A percentile compares a stretch with the other conserved stretches of the same genome.
phyloP scores from a whole-genome alignment of 1,140 invertebrate species.

The Lucilia sericata region DNA sequence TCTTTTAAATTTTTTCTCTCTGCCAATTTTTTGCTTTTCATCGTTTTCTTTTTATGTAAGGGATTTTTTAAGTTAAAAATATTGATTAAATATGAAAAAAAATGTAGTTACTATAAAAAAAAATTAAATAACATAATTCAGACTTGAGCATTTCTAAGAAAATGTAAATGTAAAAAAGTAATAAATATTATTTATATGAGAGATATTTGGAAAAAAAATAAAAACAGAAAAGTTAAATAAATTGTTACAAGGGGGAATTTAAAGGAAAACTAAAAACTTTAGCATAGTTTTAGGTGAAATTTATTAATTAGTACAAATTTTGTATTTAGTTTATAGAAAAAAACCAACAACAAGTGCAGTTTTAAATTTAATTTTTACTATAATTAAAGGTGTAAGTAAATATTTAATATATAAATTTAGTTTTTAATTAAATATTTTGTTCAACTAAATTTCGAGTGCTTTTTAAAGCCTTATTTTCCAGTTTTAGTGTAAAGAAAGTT shows the following conservation, averaged over 20 bases:
- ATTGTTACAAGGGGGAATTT: too few species aligned
- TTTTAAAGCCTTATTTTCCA: conserved; percentile 23
- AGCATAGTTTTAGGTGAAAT: background rate
- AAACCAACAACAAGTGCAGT: background rate
- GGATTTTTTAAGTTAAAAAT: background rate
- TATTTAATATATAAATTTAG: background rate
- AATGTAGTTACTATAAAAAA: background rate
- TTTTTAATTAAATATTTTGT: background rate
- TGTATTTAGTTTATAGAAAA: too few species aligned
- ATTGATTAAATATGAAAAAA: background rate
- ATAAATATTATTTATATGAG: background rate
- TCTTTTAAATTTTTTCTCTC: conserved; percentile 18
- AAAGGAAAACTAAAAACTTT: background rate
- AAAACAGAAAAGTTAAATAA: too few species aligned
- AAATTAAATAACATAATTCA: background rate
- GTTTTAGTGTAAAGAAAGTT: background rate
- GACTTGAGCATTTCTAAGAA: conserved; percentile 18
- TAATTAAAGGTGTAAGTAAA: background rate
- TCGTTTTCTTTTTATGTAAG: background rate
- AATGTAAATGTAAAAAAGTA: background rate
- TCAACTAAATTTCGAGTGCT: conserved; percentile 36
- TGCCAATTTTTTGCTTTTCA: conserved; percentile 3
- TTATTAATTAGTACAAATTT: too few species aligned
- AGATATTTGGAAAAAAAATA: too few species aligned
- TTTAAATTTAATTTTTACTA: background rate